These are phyloP conservation scores for Drosophila triauraria DNA, from an alignment of 1,140 invertebrate species.

Conservation along the genomic window DNA sequence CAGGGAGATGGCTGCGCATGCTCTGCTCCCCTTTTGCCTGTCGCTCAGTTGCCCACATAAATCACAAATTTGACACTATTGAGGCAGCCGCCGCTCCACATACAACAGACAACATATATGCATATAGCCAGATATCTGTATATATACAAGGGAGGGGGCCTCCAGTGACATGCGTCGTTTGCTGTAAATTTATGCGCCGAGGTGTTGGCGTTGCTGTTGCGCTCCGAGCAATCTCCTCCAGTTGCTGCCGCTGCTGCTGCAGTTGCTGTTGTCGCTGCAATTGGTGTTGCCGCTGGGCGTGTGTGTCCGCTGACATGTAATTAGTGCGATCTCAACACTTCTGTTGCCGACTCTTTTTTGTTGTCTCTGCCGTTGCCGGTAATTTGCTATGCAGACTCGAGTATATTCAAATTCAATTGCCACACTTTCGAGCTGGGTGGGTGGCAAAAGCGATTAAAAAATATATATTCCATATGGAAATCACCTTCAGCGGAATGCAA, in stretches of 20 bases:
- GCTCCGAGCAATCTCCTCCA: slow-evolving; percentile 11
- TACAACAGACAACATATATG: slow-evolving; percentile 66
- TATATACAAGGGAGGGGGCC: slow-evolving; percentile 3
- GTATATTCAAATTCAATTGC: slow-evolving; percentile 78
- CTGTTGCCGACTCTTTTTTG: slow-evolving; percentile 69
- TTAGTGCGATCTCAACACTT: slow-evolving; percentile 82
- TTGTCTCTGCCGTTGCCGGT: slow-evolving; percentile 19
- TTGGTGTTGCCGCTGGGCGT: slow-evolving; percentile 40
- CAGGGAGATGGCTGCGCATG: slow-evolving; percentile 35
- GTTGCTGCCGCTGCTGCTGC: slow-evolving; percentile 21
- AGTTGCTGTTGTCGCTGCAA: slow-evolving; percentile 8
- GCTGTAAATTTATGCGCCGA: slow-evolving; percentile 77
- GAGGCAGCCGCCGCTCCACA: slow-evolving; percentile 56
- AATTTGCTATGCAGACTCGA: slow-evolving; percentile 68
- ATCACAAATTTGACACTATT: slow-evolving; percentile 82
- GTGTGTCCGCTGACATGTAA: slow-evolving; percentile 72
- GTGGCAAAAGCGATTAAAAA: slow-evolving; percentile 32
- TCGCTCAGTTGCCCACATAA: slow-evolving; percentile 65
- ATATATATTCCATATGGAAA: slow-evolving; percentile 19
- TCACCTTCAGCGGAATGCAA: slow-evolving; percentile 12
- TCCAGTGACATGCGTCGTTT: slow-evolving; percentile 73
- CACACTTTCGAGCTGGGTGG: slow-evolving; percentile 58
- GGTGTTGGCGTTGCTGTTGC: slow-evolving; percentile 69
- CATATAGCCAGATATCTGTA: slow-evolving; percentile 17
- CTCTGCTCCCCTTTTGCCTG: slow-evolving; percentile 14